Evolutionary conservation across 2,888 invertebrate genomes (phyloP), one percentile per base, ranked within the genome.

Genomic region (Caenorhabditis auriculariae): DNA sequence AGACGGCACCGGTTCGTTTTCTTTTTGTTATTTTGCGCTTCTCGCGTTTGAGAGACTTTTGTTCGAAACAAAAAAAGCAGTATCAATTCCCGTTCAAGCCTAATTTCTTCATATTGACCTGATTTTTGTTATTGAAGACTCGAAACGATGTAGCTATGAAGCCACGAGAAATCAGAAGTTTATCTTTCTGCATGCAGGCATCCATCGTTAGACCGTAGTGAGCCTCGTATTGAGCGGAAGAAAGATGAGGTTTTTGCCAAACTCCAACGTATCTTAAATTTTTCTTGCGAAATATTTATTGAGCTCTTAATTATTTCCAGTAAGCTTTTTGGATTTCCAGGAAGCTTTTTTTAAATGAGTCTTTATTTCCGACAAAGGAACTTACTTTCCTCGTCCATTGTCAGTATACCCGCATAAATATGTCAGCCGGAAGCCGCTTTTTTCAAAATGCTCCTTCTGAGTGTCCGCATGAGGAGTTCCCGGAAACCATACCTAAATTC

Each of bases 401-500:
- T 62, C 74, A 15, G 66, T 52, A 57, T 76, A 80, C 5, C 80
- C 80, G 56, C 80, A 80, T n/a, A 80, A 66, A 47, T 69, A 66
- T 0, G 71, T 75, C 29, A 80, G 43, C 15, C 78, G 58, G 46
- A 66, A 71, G n/a, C 80, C 80, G 26, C 73, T 74, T 23, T 68
- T 64, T 39, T 80, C 80, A 24, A 73, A 74, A 21, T 74, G 65
- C 7, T 58, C 38, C 27, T 72, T 66, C 23, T 80, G 80, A 23
- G 61, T 60, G 17, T 80, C 80, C 3, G 80, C 73, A 21, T 75
- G 71, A 3, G 72, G 65, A 15, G 80, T 68, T 7, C 80, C 77
- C 2, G 80, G 78, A 45, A 80, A 80, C 80, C 80, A 80, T 29
- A 79, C 70, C 79, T 79, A 35, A n/a, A 58, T 24, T 9, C 7